These are phyloP conservation scores for Deroptyus accipitrinus DNA, from an alignment of 2,113 vertebrate genomes.

Conservation along the genomic window DNA sequence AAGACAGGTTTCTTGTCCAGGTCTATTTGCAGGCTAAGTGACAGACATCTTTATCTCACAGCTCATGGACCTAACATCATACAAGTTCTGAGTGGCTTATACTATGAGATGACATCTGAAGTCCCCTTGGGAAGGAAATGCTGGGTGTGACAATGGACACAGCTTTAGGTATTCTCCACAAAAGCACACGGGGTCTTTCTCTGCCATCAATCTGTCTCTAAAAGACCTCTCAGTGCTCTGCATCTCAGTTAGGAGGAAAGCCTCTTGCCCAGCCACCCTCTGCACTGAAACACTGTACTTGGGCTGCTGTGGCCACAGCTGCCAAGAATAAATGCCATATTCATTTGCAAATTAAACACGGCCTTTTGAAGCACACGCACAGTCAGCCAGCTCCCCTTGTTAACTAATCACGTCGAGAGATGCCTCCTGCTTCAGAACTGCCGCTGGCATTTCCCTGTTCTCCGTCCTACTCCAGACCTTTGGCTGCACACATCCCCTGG, in stretches of 20 bases:
- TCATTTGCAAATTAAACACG: not conserved
- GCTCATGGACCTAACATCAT: not conserved
- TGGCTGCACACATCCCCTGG: not conserved
- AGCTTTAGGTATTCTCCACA: not conserved
- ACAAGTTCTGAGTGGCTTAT: not conserved
- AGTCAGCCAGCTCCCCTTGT: not conserved
- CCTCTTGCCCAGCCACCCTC: not conserved
- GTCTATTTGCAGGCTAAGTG: not conserved
- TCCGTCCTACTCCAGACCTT: not conserved
- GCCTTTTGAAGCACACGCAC: accelerated
- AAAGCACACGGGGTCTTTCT: not conserved
- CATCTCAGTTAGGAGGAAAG: not conserved
- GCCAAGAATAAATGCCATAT: not conserved
- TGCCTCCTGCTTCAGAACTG: not conserved
- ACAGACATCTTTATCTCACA: not conserved
- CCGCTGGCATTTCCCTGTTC: not conserved
- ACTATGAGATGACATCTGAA: not conserved
- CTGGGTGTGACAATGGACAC: not conserved
- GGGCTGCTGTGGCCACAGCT: not conserved
- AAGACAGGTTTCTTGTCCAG: not conserved
- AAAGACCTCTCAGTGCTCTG: not conserved
- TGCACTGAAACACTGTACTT: not conserved
- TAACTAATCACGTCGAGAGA: not conserved
- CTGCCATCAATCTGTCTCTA: not conserved
- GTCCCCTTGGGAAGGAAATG: not conserved